Evolutionary conservation across 2,797 vertebrate genomes (phyloP).

Genomic region (Percopsis omiscomaycus): DNA sequence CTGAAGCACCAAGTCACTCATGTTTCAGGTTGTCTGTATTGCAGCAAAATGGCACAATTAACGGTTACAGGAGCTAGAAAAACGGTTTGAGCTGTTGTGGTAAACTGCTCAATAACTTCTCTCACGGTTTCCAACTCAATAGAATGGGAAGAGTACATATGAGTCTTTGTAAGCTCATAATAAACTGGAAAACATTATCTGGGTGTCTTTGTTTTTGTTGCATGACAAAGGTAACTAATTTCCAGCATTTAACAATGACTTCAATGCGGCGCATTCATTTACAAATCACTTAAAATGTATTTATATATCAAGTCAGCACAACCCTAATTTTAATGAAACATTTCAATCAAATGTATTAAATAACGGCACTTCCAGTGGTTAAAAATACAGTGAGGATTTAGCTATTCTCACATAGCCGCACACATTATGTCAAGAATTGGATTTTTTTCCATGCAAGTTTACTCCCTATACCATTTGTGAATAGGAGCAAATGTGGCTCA

Average conservation of each 20-base stretch:
- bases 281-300: not conserved
- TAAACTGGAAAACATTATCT: conserved; percentile 64
- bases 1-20: not conserved
- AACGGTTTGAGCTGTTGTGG: conserved; percentile 2
- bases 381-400: conserved; percentile 34
- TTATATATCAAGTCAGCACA: conserved; percentile 8
- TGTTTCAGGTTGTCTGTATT: conserved; percentile 1
- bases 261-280: no score
- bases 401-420: no score
- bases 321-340: conserved; percentile 6
- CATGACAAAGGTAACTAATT: no score
- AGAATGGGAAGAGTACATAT: conserved; percentile 27
- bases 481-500: no score
- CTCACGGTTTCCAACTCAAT: conserved; percentile 5
- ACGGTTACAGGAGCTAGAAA: conserved; percentile 1
- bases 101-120: not conserved
- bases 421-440: no score
- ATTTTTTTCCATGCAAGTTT: no score
- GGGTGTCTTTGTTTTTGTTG: conserved; percentile 8
- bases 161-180: conserved; percentile 68
- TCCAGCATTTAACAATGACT: conserved; percentile 11
- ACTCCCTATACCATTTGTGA: no score
- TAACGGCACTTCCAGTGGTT: conserved; percentile 59
- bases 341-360: conserved; percentile 19
- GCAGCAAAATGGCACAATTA: not conserved